phyloP scores from a whole-genome alignment of 2,888 invertebrate genomes.

The Tenthredo scrophulariae region DNA sequence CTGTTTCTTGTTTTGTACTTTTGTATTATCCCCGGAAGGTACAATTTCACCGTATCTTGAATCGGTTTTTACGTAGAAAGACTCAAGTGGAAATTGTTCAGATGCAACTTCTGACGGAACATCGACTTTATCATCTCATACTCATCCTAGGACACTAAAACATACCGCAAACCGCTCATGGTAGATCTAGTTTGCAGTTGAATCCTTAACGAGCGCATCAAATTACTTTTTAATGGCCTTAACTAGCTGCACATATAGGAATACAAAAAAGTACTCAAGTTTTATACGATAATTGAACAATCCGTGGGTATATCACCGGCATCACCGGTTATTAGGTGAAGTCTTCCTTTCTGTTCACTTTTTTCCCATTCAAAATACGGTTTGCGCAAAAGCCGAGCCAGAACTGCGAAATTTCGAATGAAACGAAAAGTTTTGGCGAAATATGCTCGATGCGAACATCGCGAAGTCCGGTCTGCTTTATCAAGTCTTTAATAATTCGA shows the following conservation, averaged over 20 bases:
- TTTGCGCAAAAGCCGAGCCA: background rate
- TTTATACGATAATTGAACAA: background rate
- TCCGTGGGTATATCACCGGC: background rate
- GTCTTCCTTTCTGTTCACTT: background rate
- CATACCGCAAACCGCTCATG: background rate
- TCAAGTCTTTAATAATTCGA: background rate
- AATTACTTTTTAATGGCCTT: background rate
- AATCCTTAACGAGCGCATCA: conserved; percentile 6
- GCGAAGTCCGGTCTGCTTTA: background rate
- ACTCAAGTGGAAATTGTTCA: background rate
- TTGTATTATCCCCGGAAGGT: background rate
- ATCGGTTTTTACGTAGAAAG: background rate
- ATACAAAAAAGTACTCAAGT: background rate
- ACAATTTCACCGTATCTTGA: background rate
- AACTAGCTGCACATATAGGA: background rate
- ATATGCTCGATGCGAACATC: background rate
- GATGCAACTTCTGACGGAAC: background rate
- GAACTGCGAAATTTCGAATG: background rate
- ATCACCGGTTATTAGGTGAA: background rate
- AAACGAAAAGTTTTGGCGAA: background rate
- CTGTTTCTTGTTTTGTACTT: conserved; percentile 23
- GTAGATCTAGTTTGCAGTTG: conserved; percentile 6
- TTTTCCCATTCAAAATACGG: background rate
- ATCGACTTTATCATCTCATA: background rate
- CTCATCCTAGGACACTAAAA: background rate